Base-by-base conservation (phyloP, 23 tunicate genomes). In the Phallusia fumigata region DNA sequence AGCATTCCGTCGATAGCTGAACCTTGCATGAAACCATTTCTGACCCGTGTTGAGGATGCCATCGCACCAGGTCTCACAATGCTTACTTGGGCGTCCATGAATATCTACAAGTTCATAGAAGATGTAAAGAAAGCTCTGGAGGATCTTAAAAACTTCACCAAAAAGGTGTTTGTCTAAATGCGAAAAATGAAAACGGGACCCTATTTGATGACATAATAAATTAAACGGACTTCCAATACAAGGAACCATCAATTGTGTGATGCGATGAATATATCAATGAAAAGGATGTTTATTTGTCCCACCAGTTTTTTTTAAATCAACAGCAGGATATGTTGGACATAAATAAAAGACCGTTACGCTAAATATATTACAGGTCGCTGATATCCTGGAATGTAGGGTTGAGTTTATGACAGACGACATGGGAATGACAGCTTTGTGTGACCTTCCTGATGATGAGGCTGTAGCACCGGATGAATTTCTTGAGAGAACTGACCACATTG, bases 31-130 rank as follows among this genome's bases (percentile, higher is more conserved):
- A 84, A 77, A 35, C 90, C 90, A 30, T 74, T 91, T 30, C 44
- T 91, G 30, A 52, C 65, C 11, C 79, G 96, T 65, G 90, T 91
- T 52, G 96, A 91, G 65, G 87, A 91, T 35, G 80, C 96, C 49
- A 83, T 91, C 50, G 22, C 80, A 0, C 91, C 96, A 13, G 96
- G 96, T 0, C 77, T 82, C 51, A 84, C 96, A 22, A 53, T 91
- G 81, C 75, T 87, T 49, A 87, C 96, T 12, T 91, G 96, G 96
- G 85, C 90, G 0, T 80, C 89, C 73, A 87, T 91, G 85, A 91
- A 91, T 65, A 83, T 87, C 34, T 81, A 88, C 35, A 91, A 87
- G 52, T 91, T 87, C 44, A 84, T 91, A 28, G 79, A 79, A n/a
- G 88, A 87, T 44, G 79, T 83, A 32, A 35, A 31, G 8, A 31